Conservation (phyloP, 2,888 invertebrate genomes). For the Melanotus villosus region DNA sequence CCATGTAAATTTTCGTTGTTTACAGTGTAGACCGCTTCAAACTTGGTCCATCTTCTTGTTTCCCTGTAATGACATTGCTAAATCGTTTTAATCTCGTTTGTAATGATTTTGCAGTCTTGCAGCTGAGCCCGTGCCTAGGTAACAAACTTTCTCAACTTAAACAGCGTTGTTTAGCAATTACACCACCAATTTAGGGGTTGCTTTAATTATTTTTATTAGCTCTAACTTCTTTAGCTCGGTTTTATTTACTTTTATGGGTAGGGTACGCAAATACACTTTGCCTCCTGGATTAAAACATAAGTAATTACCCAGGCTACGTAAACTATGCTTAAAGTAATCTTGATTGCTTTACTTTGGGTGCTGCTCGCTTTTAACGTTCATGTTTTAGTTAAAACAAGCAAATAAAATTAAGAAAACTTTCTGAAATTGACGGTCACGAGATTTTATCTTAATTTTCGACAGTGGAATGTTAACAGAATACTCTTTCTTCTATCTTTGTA, state of each 20-base stretch:
- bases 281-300: constrained; percentile 24
- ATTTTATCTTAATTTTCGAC: neutral
- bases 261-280: constrained; percentile 29
- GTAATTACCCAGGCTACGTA: constrained; percentile 22
- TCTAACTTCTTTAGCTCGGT: constrained; percentile 41
- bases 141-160: constrained; percentile 45
- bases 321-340: constrained; percentile 4
- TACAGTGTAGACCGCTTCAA: constrained; percentile 32
- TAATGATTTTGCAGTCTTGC: constrained; percentile 47
- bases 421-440: neutral
- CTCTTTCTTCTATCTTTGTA: too few species aligned
- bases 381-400: constrained; percentile 4
- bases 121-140: constrained; percentile 49
- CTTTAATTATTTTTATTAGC: constrained; percentile 46
- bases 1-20: constrained; percentile 29
- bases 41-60: constrained; percentile 46
- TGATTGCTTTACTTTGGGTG: constrained; percentile 8
- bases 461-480: too few species aligned
- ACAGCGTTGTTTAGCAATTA: constrained; percentile 47
- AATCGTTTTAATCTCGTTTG: constrained; percentile 49
- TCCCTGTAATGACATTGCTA: constrained; percentile 46
- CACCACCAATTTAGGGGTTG: constrained; percentile 42
- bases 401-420: neutral
- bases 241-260: constrained; percentile 38
- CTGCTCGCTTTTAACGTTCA: neutral